Base-by-base conservation (phyloP, 92 coral and sea anemone genomes). In the Phenganax marumi region DNA sequence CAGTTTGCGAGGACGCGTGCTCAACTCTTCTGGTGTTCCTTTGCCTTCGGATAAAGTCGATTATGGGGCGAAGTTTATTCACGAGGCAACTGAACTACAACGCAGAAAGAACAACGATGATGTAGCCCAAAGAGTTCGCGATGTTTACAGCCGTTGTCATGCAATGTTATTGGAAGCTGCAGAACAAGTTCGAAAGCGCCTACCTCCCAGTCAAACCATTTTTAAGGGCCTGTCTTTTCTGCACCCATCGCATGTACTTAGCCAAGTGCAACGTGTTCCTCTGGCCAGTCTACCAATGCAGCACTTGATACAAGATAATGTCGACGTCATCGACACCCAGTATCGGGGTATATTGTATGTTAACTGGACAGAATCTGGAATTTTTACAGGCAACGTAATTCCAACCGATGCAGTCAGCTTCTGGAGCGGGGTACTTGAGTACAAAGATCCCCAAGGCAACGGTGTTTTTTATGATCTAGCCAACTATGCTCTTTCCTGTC, bases 401-500 rank as follows among this genome's bases (percentile, higher is more conserved):
- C 73, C 73, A 19, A 68, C 73, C 8, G 73, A 68, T 68, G 39
- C 49, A 1, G 39, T 68, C 33, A 68, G 73, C 51, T 68, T 68
- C 26, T 68, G 73, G 73, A 19, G 43, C 51, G 73, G 33, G 21
- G 73, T 68, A 19, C 73, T 68, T 7, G 49, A 68, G 48, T 68
- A 70, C 63, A 56, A 14, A 56, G 21, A 56, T 51, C 75, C 6
- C 26, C 4, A 5, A 21, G 75, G 75, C 75, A 26, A 70, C 52
- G 22, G 52, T 17, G 26, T 47, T 47, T 70, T 6, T 16, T 12
- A 17, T 26, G 75, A 70, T 49, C 75, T 70, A 11, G 75, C 75
- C 7, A 19, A 21, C 54, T 70, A 70, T 70, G 75, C 75, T 14
- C 75, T 70, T n/a, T 49, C 75, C 52, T 70, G 75, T 16, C 54